Percentiles rank a stretch among this genome's conserved stretches.
Evolutionary conservation across 1,140 invertebrate species (phyloP).

Genomic region (Anastrepha ludens): DNA sequence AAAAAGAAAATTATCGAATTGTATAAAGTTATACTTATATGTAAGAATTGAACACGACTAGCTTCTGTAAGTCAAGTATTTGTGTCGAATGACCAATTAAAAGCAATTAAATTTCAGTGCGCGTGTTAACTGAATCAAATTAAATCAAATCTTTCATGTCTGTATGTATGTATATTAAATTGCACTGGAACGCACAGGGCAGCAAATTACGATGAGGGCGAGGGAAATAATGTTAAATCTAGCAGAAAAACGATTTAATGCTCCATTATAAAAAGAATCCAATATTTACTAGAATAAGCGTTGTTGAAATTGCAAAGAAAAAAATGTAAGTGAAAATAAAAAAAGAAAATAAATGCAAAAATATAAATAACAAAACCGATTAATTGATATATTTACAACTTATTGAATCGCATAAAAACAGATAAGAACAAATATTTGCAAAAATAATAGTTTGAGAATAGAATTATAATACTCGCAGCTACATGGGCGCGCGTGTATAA

Average conservation of each 20-base stretch:
- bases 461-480: too few species aligned
- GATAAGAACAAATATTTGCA: not conserved
- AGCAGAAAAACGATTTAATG: not conserved
- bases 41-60: not conserved
- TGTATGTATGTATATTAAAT: not conserved
- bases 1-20: not conserved
- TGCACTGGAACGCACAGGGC: not conserved
- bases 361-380: not conserved
- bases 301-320: constrained; percentile 34
- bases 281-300: constrained; percentile 33
- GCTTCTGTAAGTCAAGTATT: not conserved
- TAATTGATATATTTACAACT: constrained; percentile 42
- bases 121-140: not conserved
- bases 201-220: not conserved
- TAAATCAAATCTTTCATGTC: not conserved
- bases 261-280: not conserved
- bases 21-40: not conserved
- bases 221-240: not conserved
- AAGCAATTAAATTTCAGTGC: not conserved
- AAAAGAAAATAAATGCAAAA: constrained; percentile 3
- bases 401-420: not conserved
- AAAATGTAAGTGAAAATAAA: not conserved
- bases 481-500: too few species aligned
- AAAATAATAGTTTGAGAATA: not conserved
- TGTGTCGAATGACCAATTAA: not conserved